Conservation (phyloP, 2,113 vertebrate species). For the Nannobrachium achirus region DNA sequence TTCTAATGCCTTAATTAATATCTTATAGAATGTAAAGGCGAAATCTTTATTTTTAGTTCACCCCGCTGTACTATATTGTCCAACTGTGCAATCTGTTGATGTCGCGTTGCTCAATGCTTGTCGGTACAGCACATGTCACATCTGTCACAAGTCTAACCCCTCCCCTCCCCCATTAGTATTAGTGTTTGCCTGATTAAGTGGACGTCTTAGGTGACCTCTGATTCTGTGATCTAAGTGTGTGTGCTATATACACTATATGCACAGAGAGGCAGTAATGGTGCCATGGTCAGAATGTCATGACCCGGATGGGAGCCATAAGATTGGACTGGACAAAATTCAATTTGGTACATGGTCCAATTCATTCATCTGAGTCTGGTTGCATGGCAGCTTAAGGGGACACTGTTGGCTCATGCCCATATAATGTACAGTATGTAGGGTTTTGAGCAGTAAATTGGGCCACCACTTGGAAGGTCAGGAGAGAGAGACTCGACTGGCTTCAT, state of each 20-base stretch:
- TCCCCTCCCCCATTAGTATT: too few species aligned
- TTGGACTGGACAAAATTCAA: neutral
- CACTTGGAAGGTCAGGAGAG: too few species aligned
- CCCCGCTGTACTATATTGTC: neutral
- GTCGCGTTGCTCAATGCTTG: neutral
- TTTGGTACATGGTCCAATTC: conserved; percentile 26
- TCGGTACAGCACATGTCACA: neutral
- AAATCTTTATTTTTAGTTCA: neutral
- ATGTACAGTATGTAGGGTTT: too few species aligned
- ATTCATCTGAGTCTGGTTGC: conserved; percentile 33
- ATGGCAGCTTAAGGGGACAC: conserved; percentile 13
- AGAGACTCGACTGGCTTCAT: too few species aligned
- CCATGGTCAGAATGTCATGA: neutral
- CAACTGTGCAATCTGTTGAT: neutral
- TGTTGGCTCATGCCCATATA: too few species aligned
- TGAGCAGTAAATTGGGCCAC: too few species aligned
- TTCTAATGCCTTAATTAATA: neutral
- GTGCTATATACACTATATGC: neutral
- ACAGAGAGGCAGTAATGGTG: neutral
- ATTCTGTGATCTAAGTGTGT: neutral
- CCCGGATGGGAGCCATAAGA: neutral
- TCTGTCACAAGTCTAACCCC: conserved; percentile 9
- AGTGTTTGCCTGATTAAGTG: conserved; percentile 11
- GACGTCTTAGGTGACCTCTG: conserved; percentile 5
- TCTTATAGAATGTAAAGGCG: neutral